Evolutionary conservation across 2,113 vertebrate species (phyloP).

Genomic region (Dromaius novaehollandiae): DNA sequence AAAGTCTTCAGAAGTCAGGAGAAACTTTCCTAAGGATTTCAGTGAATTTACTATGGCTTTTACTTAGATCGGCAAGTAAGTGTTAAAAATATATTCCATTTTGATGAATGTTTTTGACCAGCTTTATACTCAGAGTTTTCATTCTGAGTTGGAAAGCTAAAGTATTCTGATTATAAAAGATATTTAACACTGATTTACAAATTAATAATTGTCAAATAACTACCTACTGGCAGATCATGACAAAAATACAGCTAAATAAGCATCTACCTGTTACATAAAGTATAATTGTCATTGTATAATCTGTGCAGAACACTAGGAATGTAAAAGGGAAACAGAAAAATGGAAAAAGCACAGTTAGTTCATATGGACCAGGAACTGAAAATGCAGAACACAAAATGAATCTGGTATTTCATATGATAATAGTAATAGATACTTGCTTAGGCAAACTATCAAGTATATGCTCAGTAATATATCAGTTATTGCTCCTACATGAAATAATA

Average conservation of each 20-base stretch:
- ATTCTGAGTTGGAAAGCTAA: neutral
- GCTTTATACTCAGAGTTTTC: neutral
- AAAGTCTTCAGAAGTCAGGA: neutral
- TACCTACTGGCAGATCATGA: neutral
- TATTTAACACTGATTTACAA: neutral
- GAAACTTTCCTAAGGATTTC: neutral
- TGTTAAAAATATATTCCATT: neutral
- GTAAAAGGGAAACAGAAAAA: neutral
- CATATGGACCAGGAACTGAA: neutral
- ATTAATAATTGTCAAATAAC: neutral
- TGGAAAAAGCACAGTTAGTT: neutral
- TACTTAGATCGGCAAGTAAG: neutral
- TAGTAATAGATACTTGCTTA: neutral
- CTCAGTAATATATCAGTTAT: neutral
- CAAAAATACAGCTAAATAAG: neutral
- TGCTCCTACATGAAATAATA: neutral
- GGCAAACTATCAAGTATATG: neutral
- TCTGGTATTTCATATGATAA: neutral
- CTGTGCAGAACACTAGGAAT: neutral
- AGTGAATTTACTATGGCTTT: neutral
- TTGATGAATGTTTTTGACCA: neutral
- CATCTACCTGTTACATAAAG: neutral
- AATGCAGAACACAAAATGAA: neutral
- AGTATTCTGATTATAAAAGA: neutral
- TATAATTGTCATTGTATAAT: neutral